Conservation (phyloP, 2,888 invertebrate genomes). For the Melinopterus prodromus region DNA sequence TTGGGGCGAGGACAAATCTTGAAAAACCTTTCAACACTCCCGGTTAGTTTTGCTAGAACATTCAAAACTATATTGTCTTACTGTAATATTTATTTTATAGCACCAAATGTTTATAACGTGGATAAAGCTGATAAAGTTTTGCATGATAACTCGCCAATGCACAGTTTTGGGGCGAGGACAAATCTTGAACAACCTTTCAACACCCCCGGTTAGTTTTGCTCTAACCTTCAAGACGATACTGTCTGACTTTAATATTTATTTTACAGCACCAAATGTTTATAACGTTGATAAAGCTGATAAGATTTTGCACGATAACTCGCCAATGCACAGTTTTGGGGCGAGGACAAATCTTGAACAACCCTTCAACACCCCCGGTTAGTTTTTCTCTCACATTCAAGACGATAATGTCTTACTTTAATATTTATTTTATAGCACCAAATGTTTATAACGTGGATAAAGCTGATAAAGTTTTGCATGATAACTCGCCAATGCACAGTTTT, state of each 20-base stretch:
- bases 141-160: conserved; percentile 68
- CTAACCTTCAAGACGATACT: not conserved
- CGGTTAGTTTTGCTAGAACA: conserved; percentile 56
- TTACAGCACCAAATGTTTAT: conserved; percentile 61
- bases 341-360: conserved; percentile 65
- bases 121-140: conserved; percentile 66
- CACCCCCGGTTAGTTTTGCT: conserved; percentile 59
- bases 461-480: conserved; percentile 66
- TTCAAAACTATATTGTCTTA: not conserved
- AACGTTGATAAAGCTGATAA: conserved; percentile 73
- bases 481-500: conserved; percentile 70
- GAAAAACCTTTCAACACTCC: conserved; percentile 71
- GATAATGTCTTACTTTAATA: not conserved
- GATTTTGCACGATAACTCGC: conserved; percentile 66
- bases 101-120: conserved; percentile 65
- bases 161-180: conserved; percentile 68
- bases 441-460: conserved; percentile 67
- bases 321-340: conserved; percentile 70
- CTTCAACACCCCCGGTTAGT: conserved; percentile 67
- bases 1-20: conserved; percentile 71
- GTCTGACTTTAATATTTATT: conserved; percentile 9
- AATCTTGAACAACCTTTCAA: conserved; percentile 63
- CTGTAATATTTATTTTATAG: conserved; percentile 50
- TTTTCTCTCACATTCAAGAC: conserved; percentile 21
- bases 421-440: conserved; percentile 63